Evolutionary conservation across 2,888 invertebrate genomes (phyloP).

Genomic region (Rutpela maculata): DNA sequence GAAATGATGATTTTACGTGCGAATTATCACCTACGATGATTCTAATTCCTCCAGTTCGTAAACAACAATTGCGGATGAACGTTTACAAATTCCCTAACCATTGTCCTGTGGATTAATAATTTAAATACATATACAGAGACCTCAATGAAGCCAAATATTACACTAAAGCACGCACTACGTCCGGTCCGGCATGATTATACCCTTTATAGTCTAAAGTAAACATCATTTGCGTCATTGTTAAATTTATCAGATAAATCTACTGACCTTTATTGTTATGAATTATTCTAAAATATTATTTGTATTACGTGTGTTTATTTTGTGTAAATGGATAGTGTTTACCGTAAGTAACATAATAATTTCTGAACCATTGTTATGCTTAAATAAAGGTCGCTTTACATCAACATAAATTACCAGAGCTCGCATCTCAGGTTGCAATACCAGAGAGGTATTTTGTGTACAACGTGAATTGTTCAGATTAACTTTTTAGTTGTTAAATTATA

Average conservation of each 20-base stretch:
- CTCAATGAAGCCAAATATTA: background rate
- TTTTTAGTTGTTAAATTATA: too few relatives aligned
- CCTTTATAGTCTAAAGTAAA: constrained; percentile 7
- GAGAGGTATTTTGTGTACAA: too few relatives aligned
- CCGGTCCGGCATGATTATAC: background rate
- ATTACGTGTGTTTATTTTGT: background rate
- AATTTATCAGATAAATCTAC: constrained; percentile 1
- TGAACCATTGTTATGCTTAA: too few relatives aligned
- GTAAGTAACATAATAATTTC: background rate
- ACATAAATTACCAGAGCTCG: too few relatives aligned
- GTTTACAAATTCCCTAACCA: background rate
- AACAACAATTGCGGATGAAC: background rate
- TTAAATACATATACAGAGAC: background rate
- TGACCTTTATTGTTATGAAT: background rate
- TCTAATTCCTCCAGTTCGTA: background rate
- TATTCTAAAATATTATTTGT: background rate
- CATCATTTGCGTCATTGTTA: constrained; percentile 3
- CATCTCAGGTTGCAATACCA: too few relatives aligned
- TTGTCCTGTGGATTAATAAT: background rate
- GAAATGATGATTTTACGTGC: background rate
- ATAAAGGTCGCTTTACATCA: too few relatives aligned
- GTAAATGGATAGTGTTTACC: background rate
- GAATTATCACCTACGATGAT: background rate
- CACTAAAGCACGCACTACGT: background rate
- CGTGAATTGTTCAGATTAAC: too few relatives aligned